Percentiles rank a stretch among this genome's conserved stretches.
phyloP scores from a whole-genome alignment of 1,140 invertebrate species.

The Megalonaias nervosa region DNA sequence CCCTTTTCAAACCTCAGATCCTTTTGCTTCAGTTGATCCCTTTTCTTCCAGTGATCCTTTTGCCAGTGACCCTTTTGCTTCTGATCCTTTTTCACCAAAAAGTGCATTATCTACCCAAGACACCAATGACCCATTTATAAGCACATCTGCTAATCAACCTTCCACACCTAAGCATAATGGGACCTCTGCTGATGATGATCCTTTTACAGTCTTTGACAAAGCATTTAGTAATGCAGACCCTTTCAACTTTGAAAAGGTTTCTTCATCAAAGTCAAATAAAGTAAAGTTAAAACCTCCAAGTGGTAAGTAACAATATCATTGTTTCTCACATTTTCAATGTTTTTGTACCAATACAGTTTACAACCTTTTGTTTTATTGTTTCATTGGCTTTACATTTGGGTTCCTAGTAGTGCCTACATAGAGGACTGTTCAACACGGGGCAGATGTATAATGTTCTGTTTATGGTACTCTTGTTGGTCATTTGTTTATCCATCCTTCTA shows the following conservation, averaged over 20 bases:
- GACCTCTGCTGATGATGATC: constrained; percentile 26
- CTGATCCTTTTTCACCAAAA: constrained; percentile 22
- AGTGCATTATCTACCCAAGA: neutral
- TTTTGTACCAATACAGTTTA: too few relatives aligned
- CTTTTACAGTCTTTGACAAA: constrained; percentile 49
- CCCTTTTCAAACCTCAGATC: constrained; percentile 30
- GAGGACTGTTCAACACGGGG: too few relatives aligned
- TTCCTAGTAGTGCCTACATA: too few relatives aligned
- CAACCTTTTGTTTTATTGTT: too few relatives aligned
- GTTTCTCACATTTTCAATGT: too few relatives aligned
- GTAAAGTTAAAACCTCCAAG: constrained; percentile 22
- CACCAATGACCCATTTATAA: constrained; percentile 26
- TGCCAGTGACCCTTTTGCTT: constrained; percentile 46
- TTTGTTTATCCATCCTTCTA: too few relatives aligned
- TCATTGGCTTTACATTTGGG: too few relatives aligned
- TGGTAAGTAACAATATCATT: neutral
- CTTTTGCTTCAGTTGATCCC: constrained; percentile 46
- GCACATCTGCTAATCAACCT: constrained; percentile 11
- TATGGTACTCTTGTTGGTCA: too few relatives aligned
- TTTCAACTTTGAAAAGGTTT: constrained; percentile 35
- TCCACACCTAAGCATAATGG: neutral
- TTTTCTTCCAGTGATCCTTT: constrained; percentile 43
- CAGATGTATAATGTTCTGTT: too few relatives aligned
- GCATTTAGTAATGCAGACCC: constrained; percentile 23
- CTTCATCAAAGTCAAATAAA: constrained; percentile 15